Evolutionary conservation across 2,797 vertebrate genomes (phyloP).

Genomic region (Mus minutoides): DNA sequence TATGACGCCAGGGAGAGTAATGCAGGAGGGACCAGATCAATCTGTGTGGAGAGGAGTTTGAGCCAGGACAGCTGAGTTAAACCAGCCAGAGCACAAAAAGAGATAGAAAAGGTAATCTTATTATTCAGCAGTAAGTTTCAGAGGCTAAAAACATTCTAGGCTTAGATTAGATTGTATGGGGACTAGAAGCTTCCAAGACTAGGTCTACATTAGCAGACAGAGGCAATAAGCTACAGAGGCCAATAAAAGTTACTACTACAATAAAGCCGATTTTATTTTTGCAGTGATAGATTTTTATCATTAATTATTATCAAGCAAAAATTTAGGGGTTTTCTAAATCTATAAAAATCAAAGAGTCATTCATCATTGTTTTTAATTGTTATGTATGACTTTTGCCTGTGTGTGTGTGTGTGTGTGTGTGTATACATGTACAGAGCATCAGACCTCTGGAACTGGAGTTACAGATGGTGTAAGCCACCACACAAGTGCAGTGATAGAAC

Average conservation of each 20-base stretch:
- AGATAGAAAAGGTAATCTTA: neutral
- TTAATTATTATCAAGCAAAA: constrained; percentile 42
- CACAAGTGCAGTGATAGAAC: neutral
- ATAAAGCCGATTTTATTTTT: constrained; percentile 8
- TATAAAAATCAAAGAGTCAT: constrained; percentile 19
- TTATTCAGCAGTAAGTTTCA: neutral
- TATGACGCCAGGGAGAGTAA: neutral
- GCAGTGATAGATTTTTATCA: neutral
- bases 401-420: no score
- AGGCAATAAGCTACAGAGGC: neutral
- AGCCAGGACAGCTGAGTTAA: neutral
- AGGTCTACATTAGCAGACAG: neutral
- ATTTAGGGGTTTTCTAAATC: constrained; percentile 28
- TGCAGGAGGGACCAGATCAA: no score
- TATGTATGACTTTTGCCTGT: neutral
- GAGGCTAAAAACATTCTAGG: neutral
- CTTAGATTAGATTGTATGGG: neutral
- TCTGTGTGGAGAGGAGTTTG: neutral
- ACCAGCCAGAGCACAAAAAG: neutral
- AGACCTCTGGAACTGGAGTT: neutral
- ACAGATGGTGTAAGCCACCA: neutral
- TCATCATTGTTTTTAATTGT: neutral
- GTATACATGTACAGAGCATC: neutral
- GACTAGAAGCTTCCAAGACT: neutral
- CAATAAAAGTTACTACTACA: neutral